Conservation (phyloP, 2,113 vertebrate species). For the Hippoglossus stenolepis region DNA sequence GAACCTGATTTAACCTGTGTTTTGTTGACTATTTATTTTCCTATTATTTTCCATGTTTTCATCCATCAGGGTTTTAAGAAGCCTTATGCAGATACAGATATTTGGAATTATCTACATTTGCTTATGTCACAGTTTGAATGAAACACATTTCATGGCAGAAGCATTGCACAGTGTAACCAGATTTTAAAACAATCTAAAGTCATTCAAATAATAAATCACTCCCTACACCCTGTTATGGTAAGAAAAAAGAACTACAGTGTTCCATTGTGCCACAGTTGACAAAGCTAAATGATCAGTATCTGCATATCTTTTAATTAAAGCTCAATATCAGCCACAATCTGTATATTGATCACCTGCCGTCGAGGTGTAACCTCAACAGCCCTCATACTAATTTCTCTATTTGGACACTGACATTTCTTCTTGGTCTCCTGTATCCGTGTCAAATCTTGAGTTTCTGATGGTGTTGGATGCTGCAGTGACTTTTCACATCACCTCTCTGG, state of each 20-base stretch:
- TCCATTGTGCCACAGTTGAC: neutral
- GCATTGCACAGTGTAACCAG: too few relatives aligned
- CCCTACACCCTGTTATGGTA: too few relatives aligned
- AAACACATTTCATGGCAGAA: too few relatives aligned
- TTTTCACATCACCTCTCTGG: constrained; percentile 14
- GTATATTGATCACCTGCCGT: neutral
- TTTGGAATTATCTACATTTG: neutral
- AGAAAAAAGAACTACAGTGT: neutral
- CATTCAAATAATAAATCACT: too few relatives aligned
- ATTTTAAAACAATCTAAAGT: too few relatives aligned
- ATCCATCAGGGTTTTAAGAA: neutral
- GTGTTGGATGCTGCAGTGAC: constrained; percentile 18
- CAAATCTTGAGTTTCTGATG: neutral
- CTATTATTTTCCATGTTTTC: neutral
- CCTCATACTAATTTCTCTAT: neutral
- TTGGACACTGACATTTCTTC: neutral
- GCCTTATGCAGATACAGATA: neutral
- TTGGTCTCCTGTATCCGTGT: neutral
- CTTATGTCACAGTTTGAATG: neutral
- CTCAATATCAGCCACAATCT: constrained; percentile 1
- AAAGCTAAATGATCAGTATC: neutral
- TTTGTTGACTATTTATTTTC: neutral
- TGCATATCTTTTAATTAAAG: neutral
- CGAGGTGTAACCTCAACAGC: neutral
- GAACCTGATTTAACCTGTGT: constrained; percentile 12